Evolutionary conservation across 2,113 vertebrate genomes (phyloP).

Genomic region (Sprattus sprattus): DNA sequence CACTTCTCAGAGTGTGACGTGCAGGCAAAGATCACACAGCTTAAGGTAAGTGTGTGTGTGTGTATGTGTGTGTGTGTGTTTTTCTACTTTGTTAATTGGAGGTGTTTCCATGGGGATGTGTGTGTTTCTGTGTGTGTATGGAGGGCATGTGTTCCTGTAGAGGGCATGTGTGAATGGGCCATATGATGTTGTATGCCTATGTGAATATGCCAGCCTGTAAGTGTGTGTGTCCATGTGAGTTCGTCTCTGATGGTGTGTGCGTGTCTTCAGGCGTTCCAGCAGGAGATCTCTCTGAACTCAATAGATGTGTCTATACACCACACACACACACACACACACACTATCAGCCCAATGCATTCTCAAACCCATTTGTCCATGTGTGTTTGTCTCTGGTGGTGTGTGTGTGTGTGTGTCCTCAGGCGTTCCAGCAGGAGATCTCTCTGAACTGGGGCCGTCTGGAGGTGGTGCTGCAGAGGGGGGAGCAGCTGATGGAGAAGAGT

Average conservation of each 20-base stretch:
- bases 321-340: too few species aligned
- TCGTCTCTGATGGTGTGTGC: not conserved
- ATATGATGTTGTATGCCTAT: not conserved
- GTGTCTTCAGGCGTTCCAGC: conserved; percentile 82
- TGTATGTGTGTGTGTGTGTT: not conserved
- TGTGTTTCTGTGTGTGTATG: not conserved
- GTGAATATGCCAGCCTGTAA: not conserved
- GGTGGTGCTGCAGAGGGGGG: conserved; percentile 86
- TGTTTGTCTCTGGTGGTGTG: not conserved
- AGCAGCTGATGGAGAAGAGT: conserved; percentile 89
- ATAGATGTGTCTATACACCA: too few species aligned
- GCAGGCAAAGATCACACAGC: conserved; percentile 95
- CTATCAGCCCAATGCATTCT: too few species aligned
- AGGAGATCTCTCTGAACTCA: conserved; percentile 92
- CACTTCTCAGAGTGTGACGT: conserved; percentile 98
- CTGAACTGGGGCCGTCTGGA: conserved; percentile 88
- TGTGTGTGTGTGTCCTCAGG: conserved; percentile 57
- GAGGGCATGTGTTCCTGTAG: not conserved
- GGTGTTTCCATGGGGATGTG: conserved; percentile 42
- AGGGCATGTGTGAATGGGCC: too few species aligned
- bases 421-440: conserved; percentile 94
- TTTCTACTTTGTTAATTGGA: not conserved
- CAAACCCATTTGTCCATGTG: too few species aligned
- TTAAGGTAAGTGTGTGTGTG: conserved; percentile 74
- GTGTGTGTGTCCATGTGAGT: not conserved